phyloP scores from a whole-genome alignment of 2,113 vertebrate species.

The Elephas maximus region DNA sequence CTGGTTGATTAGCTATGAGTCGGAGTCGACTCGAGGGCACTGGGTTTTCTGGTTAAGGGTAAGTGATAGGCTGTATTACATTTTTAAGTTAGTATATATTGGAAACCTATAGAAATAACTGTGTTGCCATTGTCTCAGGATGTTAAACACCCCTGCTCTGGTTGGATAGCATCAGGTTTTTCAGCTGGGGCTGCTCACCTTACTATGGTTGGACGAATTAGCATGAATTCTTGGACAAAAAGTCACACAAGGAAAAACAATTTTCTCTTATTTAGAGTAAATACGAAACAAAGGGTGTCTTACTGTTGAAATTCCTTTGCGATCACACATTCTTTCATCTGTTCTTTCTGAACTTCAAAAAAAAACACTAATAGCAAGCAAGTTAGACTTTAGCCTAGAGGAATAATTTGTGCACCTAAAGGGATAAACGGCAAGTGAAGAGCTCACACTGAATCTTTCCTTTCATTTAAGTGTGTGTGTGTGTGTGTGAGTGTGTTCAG shows the following conservation, averaged over 20 bases:
- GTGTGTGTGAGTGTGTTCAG: not conserved
- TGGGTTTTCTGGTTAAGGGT: not conserved
- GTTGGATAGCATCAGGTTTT: not conserved
- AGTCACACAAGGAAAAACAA: not conserved
- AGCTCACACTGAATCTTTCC: not conserved
- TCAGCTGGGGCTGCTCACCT: not conserved
- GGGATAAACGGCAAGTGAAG: not conserved
- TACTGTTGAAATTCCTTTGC: slow-evolving; percentile 41
- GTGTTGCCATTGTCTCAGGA: not conserved
- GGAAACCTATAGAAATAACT: not conserved
- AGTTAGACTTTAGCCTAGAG: not conserved
- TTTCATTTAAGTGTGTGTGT: not conserved
- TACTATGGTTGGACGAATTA: not conserved
- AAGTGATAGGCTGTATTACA: not conserved
- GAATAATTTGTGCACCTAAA: slow-evolving; percentile 48
- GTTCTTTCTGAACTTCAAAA: slow-evolving; percentile 46
- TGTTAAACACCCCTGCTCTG: not conserved
- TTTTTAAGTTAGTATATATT: slow-evolving; percentile 35
- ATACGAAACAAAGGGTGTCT: slow-evolving; percentile 49
- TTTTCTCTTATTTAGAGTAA: slow-evolving; percentile 26
- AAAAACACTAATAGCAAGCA: not conserved
- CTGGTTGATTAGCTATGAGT: not conserved
- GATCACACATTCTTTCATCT: slow-evolving; percentile 28
- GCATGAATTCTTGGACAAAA: not conserved
- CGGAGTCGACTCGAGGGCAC: too few relatives aligned